phyloP scores from a whole-genome alignment of 2,888 invertebrate genomes.

The Nymphalis urticae region DNA sequence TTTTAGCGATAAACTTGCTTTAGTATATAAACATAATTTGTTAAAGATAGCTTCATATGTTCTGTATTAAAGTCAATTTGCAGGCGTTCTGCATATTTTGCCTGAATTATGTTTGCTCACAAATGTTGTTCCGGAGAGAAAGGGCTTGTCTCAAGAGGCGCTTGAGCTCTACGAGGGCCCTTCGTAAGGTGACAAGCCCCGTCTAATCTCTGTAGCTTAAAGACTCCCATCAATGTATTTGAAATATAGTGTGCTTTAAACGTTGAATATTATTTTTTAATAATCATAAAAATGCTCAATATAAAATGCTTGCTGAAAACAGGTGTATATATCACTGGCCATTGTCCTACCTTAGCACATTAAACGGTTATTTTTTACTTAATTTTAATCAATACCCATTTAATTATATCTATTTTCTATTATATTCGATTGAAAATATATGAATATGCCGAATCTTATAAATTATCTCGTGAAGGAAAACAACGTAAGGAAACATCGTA shows the following conservation, averaged over 20 bases:
- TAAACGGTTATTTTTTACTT: too few species aligned
- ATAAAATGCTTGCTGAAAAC: not conserved
- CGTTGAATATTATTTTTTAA: conserved; percentile 5
- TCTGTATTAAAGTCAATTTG: conserved; percentile 46
- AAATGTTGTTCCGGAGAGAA: conserved; percentile 57
- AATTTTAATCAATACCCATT: too few species aligned
- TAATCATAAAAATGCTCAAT: too few species aligned
- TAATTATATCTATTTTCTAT: too few species aligned
- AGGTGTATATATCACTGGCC: too few species aligned
- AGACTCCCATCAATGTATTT: conserved; percentile 53
- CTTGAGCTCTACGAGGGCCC: conserved; percentile 57
- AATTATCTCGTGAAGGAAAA: too few species aligned
- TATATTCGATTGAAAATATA: too few species aligned
- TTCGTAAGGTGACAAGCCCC: conserved; percentile 67
- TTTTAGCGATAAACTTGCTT: conserved; percentile 32
- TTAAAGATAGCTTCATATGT: conserved; percentile 30
- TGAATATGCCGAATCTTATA: too few species aligned
- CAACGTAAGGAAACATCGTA: too few species aligned
- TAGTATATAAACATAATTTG: conserved; percentile 25
- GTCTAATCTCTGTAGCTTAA: conserved; percentile 70
- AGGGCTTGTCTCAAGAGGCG: conserved; percentile 69
- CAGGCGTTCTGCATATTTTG: conserved; percentile 64
- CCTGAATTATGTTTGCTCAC: conserved; percentile 67
- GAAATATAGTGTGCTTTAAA: conserved; percentile 14
- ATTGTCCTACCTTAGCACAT: too few species aligned